A percentile compares a stretch with the other conserved stretches of the same genome.
Conservation (phyloP, 2,113 vertebrate species). For the Morone chrysops region DNA sequence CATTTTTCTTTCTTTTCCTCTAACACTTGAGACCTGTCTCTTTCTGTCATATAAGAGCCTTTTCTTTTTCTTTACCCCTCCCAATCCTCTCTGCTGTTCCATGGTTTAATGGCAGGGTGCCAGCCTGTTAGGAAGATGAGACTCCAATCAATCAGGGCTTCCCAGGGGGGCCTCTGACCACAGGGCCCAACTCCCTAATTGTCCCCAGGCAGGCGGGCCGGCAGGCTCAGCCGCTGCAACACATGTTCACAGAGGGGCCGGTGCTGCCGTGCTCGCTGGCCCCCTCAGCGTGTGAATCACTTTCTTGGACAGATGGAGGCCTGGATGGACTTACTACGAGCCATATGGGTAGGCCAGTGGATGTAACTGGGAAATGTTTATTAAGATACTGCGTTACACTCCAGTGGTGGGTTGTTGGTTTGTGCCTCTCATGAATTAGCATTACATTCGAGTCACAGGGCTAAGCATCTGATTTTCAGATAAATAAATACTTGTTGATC, state of each 20-base stretch:
- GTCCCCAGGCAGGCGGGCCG: slow-evolving; percentile 67
- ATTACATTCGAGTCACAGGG: background rate
- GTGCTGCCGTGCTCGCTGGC: slow-evolving; percentile 56
- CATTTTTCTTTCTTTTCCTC: slow-evolving; percentile 65
- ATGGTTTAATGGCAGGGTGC: slow-evolving; percentile 79
- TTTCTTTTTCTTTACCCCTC: slow-evolving; percentile 50
- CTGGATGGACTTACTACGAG: slow-evolving; percentile 43
- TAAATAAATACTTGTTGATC: background rate
- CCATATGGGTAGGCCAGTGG: slow-evolving; percentile 64
- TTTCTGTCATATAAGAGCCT: slow-evolving; percentile 59
- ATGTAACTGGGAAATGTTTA: slow-evolving; percentile 23
- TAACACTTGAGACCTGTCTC: slow-evolving; percentile 49
- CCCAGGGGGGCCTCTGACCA: slow-evolving; percentile 73
- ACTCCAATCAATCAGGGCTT: slow-evolving; percentile 87
- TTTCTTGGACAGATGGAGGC: slow-evolving; percentile 81
- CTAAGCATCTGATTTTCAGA: background rate
- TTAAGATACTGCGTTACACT: slow-evolving; percentile 7
- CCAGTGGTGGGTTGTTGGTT: background rate
- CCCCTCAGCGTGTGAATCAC: slow-evolving; percentile 72
- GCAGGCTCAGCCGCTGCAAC: slow-evolving; percentile 72
- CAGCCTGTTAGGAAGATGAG: slow-evolving; percentile 88
- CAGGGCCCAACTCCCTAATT: slow-evolving; percentile 80
- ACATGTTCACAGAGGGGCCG: slow-evolving; percentile 80
- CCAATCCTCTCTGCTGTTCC: slow-evolving; percentile 64
- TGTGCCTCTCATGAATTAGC: background rate